Percentiles rank a stretch among this genome's conserved stretches.
Evolutionary conservation across 2,797 vertebrate genomes (phyloP).

Genomic region (Cynodonichthys magdalenae): DNA sequence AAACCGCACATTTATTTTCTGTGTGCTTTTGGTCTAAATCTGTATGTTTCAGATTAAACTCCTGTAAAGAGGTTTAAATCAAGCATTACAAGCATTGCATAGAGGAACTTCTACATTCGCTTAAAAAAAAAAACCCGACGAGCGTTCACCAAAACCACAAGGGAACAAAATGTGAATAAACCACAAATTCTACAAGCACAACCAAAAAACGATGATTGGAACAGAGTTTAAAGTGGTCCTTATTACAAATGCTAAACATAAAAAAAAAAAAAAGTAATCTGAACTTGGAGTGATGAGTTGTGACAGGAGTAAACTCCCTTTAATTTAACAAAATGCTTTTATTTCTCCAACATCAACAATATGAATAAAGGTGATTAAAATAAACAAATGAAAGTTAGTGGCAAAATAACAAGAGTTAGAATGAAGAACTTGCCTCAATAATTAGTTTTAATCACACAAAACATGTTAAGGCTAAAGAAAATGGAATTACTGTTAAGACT

Average conservation of each 20-base stretch:
- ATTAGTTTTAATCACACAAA: constrained; percentile 2
- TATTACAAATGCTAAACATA: background rate
- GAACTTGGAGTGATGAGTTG: constrained; percentile 21
- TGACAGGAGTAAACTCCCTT: constrained; percentile 9
- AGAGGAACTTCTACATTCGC: constrained; percentile 69
- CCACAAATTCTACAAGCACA: constrained; percentile 6
- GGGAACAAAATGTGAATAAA: constrained; percentile 34
- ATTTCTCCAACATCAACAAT: background rate
- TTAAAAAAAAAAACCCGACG: constrained; percentile 57
- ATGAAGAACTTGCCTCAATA: constrained; percentile 8
- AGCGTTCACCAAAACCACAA: constrained; percentile 32
- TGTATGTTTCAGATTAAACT: no score
- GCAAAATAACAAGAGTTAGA: background rate
- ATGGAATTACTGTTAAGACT: constrained; percentile 20
- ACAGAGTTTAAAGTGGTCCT: constrained; percentile 19
- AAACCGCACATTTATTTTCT: no score
- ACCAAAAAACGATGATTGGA: background rate
- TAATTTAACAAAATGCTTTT: constrained; percentile 24
- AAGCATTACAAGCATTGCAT: constrained; percentile 70
- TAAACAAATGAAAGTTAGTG: constrained; percentile 25
- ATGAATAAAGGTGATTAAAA: constrained; percentile 40
- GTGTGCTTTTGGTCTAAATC: no score
- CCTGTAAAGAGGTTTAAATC: no score
- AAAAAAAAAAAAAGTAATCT: constrained; percentile 1
- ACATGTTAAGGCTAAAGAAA: constrained; percentile 1